These are phyloP conservation scores for Thunnus albacares DNA, from an alignment of 2,797 vertebrate species.

Conservation along the genomic window DNA sequence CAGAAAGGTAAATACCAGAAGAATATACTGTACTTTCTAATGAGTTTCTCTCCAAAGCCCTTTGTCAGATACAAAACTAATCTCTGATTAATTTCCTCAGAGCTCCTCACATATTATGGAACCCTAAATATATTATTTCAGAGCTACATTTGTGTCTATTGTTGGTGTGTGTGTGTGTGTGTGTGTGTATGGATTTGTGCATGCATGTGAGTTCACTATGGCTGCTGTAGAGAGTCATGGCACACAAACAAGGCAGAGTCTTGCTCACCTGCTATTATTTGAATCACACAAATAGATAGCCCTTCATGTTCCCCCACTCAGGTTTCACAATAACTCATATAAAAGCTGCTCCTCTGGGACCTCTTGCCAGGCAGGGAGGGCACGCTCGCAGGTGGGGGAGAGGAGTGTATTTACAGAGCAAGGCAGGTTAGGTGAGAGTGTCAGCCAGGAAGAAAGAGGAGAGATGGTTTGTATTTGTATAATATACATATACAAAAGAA, in stretches of 20 bases:
- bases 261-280: constrained; percentile 55
- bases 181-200: not conserved
- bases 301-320: constrained; percentile 43
- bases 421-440: not conserved
- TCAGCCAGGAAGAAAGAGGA: constrained; percentile 9
- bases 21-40: constrained; percentile 47
- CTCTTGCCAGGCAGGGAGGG: constrained; percentile 24
- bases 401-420: constrained; percentile 50
- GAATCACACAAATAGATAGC: constrained; percentile 61
- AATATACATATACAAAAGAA: not conserved
- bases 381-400: constrained; percentile 3
- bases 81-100: constrained; percentile 59
- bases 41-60: constrained; percentile 38
- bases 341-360: constrained; percentile 57
- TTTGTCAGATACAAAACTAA: constrained; percentile 39
- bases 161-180: not conserved
- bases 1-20: constrained; percentile 63
- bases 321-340: constrained; percentile 66
- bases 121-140: constrained; percentile 37
- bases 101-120: constrained; percentile 36
- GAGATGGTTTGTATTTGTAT: not conserved
- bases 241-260: constrained; percentile 41
- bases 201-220: not conserved
- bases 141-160: not conserved
- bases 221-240: constrained; percentile 29